Evolutionary conservation across 2,888 invertebrate species (phyloP).

Genomic region (Gari tellinella): DNA sequence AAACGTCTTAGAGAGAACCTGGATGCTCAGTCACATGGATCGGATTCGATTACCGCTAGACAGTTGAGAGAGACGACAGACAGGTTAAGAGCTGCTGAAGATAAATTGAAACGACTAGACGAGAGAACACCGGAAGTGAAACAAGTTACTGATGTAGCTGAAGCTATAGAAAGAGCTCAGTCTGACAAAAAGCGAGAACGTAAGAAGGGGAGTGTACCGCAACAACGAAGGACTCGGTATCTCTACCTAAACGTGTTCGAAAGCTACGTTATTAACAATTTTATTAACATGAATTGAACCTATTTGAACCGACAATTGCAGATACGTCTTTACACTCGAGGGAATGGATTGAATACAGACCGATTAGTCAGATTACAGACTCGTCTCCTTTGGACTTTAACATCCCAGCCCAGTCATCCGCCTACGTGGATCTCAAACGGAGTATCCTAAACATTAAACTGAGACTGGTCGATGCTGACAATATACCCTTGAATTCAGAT

Average conservation of each 20-base stretch:
- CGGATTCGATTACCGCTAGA: constrained; percentile 9
- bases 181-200: constrained; percentile 29
- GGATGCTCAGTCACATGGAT: constrained; percentile 11
- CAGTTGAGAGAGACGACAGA: neutral
- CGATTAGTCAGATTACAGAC: constrained; percentile 29
- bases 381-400: constrained; percentile 35
- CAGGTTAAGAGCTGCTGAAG: neutral
- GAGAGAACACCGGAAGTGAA: constrained; percentile 10
- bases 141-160: constrained; percentile 33
- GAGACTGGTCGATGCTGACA: constrained; percentile 13
- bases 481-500: neutral
- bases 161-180: constrained; percentile 28
- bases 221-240: constrained; percentile 7
- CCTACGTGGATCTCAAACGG: constrained; percentile 46
- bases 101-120: constrained; percentile 9
- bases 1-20: constrained; percentile 16
- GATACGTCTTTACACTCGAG: constrained; percentile 18
- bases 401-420: constrained; percentile 30
- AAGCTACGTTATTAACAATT: too few relatives aligned
- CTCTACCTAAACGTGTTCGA: constrained; percentile 7
- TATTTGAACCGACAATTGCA: constrained; percentile 19
- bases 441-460: constrained; percentile 32
- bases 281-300: constrained; percentile 25
- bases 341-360: constrained; percentile 42
- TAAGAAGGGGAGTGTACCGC: too few relatives aligned